Conservation (phyloP, 2,888 invertebrate genomes). For the Gymnosoma rotundatum region DNA sequence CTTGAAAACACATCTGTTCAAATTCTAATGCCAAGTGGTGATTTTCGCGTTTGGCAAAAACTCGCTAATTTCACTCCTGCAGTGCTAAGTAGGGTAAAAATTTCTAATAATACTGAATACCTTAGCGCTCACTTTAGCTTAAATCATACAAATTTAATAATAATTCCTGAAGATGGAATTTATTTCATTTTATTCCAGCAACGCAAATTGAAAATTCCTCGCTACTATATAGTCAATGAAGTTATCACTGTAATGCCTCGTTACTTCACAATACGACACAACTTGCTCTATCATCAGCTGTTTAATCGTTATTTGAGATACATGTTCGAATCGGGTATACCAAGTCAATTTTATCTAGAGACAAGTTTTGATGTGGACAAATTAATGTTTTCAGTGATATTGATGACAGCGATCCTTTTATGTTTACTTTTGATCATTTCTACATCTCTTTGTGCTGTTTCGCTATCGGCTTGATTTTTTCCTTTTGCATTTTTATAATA, state of each 20-base stretch:
- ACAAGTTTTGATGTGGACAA: constrained; percentile 15
- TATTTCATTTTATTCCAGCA: constrained; percentile 42
- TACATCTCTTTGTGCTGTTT: not conserved
- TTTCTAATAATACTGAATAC: not conserved
- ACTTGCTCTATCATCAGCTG: constrained; percentile 19
- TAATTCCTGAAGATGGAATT: not conserved
- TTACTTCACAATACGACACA: not conserved
- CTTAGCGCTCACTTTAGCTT: not conserved
- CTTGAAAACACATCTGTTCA: not conserved
- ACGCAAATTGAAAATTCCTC: constrained; percentile 15
- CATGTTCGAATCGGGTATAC: constrained; percentile 13
- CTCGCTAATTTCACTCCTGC: not conserved
- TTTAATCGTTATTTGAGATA: constrained; percentile 33
- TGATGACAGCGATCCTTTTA: not conserved
- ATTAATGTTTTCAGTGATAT: not conserved
- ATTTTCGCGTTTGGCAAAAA: not conserved
- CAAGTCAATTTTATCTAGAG: not conserved
- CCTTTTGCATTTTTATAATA: not conserved
- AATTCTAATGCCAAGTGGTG: not conserved
- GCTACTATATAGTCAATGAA: constrained; percentile 7
- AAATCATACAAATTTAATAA: not conserved
- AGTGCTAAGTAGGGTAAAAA: not conserved
- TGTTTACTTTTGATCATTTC: not conserved
- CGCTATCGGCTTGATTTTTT: not conserved
- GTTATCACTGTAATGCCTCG: not conserved